Base-by-base conservation (phyloP, 2,888 invertebrate species). In the Creontiades dilutus region DNA sequence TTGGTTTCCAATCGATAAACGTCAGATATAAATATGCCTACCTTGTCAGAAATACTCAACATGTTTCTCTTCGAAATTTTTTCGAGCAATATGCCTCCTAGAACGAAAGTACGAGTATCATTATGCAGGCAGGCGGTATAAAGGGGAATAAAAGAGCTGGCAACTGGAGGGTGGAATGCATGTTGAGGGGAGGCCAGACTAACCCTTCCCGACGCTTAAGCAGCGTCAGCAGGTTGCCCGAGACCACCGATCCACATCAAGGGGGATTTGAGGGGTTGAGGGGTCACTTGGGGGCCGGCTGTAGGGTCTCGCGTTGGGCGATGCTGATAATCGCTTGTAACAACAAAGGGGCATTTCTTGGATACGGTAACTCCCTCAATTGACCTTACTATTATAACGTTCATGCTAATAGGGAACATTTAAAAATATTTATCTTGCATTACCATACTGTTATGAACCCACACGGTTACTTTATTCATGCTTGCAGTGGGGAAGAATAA, bases 71-170 rank as follows among this genome's bases (percentile, higher is more conserved):
- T 23, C 23, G 23, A 68, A 11, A 12, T 68, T 68, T 46, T n/a
- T 46, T 78, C 46, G 7, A 14, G 78, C 78, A 46, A 78, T 78
- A 82, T 82, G 82, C 82, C 61, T 61, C 0, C 61, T n/a, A 61
- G 61, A 61, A 61, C 57, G 14, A 16, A 16, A 27, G 61, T 16
- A n/a, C n/a, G n/a, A n/a, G n/a, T 46, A 27, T 85, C 61, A 85
- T 47, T 85, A 84, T 84, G 52, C 85, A 14, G 57, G 37, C 85
- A 85, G 14, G 85, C 61, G 37, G 55, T 57, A 85, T 61, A 85
- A 85, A 85, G 85, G 85, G 61, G 46, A 27, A 85, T 85, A 85
- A 85, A 85, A 61, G 85, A 61, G 57, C 28, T 16, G 85, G 61
- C 37, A 85, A 57, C 57, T 14, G 61, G 55, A 85, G 85, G 85